Conservation (phyloP, 2,797 vertebrate species). For the Brachyrhaphis roseni region DNA sequence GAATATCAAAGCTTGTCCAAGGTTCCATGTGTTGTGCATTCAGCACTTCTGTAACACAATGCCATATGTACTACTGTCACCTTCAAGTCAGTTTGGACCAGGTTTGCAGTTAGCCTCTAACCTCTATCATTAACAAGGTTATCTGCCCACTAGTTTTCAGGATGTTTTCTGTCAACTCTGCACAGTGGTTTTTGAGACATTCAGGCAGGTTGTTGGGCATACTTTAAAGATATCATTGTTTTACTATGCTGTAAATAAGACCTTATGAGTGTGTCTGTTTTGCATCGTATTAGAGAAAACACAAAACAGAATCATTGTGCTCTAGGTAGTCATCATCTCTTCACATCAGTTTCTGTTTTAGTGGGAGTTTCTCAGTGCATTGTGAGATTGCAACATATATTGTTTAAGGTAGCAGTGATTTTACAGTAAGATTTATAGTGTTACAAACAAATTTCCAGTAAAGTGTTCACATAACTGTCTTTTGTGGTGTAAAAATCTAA, state of each 20-base stretch:
- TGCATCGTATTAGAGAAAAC: not conserved
- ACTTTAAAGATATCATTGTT: not conserved
- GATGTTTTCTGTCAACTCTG: constrained; percentile 8
- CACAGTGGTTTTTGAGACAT: not conserved
- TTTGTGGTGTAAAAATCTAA: not conserved
- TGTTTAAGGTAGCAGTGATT: not conserved
- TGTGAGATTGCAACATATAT: not conserved
- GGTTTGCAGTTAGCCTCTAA: constrained; percentile 17
- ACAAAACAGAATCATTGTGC: not conserved
- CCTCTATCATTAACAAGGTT: constrained; percentile 26
- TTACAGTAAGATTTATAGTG: not conserved
- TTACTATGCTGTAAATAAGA: not conserved
- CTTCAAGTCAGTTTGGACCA: constrained; percentile 19
- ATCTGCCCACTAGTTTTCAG: constrained; percentile 6
- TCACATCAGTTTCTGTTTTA: not conserved
- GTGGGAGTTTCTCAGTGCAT: not conserved
- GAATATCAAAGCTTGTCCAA: constrained; percentile 4
- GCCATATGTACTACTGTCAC: constrained; percentile 15
- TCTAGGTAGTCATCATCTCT: constrained; percentile 6
- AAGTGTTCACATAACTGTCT: not conserved
- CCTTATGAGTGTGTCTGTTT: not conserved
- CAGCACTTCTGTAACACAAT: constrained; percentile 4
- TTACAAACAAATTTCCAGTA: not conserved
- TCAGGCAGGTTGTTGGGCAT: not conserved
- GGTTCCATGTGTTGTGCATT: constrained; percentile 10